A percentile compares a stretch with the other conserved stretches of the same genome.
phyloP scores from a whole-genome alignment of 2,113 vertebrate species.

The Alethe diademata region DNA sequence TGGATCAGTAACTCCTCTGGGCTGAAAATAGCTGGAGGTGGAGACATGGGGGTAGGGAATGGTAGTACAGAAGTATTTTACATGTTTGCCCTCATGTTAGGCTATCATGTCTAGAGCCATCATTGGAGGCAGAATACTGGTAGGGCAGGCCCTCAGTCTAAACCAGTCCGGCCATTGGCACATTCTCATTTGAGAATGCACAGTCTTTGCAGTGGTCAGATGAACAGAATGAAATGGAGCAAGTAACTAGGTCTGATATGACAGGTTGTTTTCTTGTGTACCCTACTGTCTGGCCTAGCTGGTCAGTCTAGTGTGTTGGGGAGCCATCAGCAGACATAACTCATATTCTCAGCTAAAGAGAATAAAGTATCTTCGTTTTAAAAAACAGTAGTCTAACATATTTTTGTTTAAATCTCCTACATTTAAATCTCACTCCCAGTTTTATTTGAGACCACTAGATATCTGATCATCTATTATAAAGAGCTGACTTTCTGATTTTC shows the following conservation, averaged over 20 bases:
- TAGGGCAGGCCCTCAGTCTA: rapidly evolving
- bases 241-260: background rate
- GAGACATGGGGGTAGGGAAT: background rate
- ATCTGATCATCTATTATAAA: background rate
- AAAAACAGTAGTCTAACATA: background rate
- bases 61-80: background rate
- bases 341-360: background rate
- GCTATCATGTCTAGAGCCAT: rapidly evolving
- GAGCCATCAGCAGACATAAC: background rate
- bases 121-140: background rate
- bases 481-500: background rate
- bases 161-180: background rate
- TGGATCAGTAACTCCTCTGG: background rate
- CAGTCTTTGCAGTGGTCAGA: background rate
- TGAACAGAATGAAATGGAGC: background rate
- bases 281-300: background rate
- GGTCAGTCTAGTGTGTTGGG: background rate
- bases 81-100: rapidly evolving
- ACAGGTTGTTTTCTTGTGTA: background rate
- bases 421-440: background rate
- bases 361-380: background rate
- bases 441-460: background rate
- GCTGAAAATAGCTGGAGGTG: background rate
- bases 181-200: background rate
- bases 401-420: background rate